phyloP scores from a whole-genome alignment of 2,888 invertebrate genomes.

The Phasia obesa region DNA sequence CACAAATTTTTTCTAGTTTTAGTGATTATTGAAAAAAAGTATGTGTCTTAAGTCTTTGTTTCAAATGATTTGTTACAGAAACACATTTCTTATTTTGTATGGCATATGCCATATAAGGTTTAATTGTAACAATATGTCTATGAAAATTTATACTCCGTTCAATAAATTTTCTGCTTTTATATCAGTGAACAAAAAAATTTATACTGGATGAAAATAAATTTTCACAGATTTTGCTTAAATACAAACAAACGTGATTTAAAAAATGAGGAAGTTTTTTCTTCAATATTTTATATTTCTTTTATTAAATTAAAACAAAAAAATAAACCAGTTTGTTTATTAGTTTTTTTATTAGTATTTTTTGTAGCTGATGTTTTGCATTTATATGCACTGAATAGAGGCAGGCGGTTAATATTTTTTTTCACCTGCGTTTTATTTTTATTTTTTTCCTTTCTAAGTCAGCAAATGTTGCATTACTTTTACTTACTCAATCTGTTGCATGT shows the following conservation, averaged over 20 bases:
- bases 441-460: slow-evolving; percentile 15
- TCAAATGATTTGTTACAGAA: background rate
- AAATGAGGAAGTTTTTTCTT: slow-evolving; percentile 66
- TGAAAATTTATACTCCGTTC: background rate
- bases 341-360: slow-evolving; percentile 10
- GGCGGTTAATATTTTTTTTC: slow-evolving; percentile 51
- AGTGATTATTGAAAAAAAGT: background rate
- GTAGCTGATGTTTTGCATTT: slow-evolving; percentile 41
- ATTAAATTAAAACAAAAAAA: slow-evolving; percentile 18
- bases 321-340: slow-evolving; percentile 61
- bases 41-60: slow-evolving; percentile 50
- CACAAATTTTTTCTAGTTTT: background rate
- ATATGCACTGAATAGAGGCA: slow-evolving; percentile 45
- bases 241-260: slow-evolving; percentile 4
- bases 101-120: background rate
- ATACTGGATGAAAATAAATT: background rate
- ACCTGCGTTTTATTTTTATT: background rate
- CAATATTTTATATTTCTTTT: slow-evolving; percentile 41
- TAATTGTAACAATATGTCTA: slow-evolving; percentile 37
- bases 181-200: background rate
- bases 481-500: slow-evolving; percentile 69
- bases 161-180: slow-evolving; percentile 22
- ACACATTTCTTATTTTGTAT: background rate
- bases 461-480: slow-evolving; percentile 66
- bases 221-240: slow-evolving; percentile 40